Base-by-base conservation (phyloP, 2,113 vertebrate genomes). In the Pithys albifrons region DNA sequence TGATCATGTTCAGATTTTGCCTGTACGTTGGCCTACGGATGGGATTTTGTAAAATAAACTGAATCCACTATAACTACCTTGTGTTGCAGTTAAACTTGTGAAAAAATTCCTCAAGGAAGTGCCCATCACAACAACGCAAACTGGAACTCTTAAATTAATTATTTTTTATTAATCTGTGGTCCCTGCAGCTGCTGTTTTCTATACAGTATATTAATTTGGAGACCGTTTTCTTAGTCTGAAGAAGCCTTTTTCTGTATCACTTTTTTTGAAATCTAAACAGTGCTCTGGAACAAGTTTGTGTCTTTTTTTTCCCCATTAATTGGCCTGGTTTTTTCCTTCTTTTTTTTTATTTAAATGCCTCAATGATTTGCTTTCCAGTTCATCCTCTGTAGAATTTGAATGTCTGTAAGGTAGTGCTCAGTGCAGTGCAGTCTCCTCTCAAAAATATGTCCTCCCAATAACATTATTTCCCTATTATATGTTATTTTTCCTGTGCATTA, bases 1-100 rank as follows among this genome's bases (percentile, higher is more conserved):
- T 43, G 12, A 1, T 2, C 0, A 1, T 13, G 9, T 67, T 81
- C 55, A 66, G 7, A 8, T 81, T 91, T 75, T 82, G 31, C 31
- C 7, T 76, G 13, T 19, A 48, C 4, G 2, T 14, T 29, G 37
- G 27, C 8, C 5, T 8, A 4, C 3, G 1, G 16, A 76, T 73
- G 10, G 5, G 7, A 11, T 51, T 72, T 46, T 72, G 14, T 75
- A 25, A 74, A 46, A 62, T 24, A 75, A 22, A 18, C 10, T 39
- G 19, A 61, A 73, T 70, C 5, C 4, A 11, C 59, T 69, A 2
- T 35, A 35, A 72, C 12, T 58, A 19, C 2, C 20, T 43, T 62
- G 48, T 37, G 6, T 54, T 52, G 15, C 51, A 52, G 25, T 52
- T 49, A 67, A 83, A 27, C 39, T 29, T 76, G 4, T 46, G 52